Base-by-base conservation (phyloP, 2,797 vertebrate genomes). In the Melanotaenia pygmaea region DNA sequence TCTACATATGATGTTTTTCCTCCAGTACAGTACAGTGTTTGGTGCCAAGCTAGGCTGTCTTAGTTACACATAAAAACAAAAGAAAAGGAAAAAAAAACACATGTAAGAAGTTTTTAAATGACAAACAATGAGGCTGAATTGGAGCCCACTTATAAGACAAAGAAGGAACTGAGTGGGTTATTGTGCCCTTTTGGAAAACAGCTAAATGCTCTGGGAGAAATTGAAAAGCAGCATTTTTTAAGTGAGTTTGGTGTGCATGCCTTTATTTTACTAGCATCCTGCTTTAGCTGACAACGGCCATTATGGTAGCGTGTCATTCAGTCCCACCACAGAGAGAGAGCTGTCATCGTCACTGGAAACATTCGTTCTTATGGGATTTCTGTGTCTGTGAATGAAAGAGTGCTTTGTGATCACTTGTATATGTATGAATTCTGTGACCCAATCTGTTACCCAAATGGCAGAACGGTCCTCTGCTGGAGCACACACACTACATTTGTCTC, bases 281-380 rank as follows among this genome's bases (percentile, higher is more conserved):
- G 47, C 77, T 83, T 62, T n/a, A 59, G 60, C 64, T 74, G 79
- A 88, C 76, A 77, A 13, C 76, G 59, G 51, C 69, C 79, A 67
- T 84, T 54, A 70, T 75, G 8, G 12, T 37, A 80, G 59, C 74
- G 4, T 88, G 62, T 85, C 59, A 83, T 89, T 85, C 71, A 47
- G 60, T 67, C 40, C 1, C 77, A 64, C 75, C 75, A 45, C 74
- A 74, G 74, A 61, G 68, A 67, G 62, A 37, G 40, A 71, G 70
- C 79, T 74, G 40, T 16, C 82, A 87, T 75, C 73, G 43, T 79
- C 45, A 0, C 28, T 5, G 28, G 28, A 4, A 30, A 30, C 28
- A 30, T 30, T 30, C 32, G 32, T 8, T 34, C 32, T 63, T 82
- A 1, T 37, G 4, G 53, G 47, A 30, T 51, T 51, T 43, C 16